These are phyloP conservation scores for Linnaemya vulpina DNA, from an alignment of 2,888 invertebrate species.

Conservation along the genomic window DNA sequence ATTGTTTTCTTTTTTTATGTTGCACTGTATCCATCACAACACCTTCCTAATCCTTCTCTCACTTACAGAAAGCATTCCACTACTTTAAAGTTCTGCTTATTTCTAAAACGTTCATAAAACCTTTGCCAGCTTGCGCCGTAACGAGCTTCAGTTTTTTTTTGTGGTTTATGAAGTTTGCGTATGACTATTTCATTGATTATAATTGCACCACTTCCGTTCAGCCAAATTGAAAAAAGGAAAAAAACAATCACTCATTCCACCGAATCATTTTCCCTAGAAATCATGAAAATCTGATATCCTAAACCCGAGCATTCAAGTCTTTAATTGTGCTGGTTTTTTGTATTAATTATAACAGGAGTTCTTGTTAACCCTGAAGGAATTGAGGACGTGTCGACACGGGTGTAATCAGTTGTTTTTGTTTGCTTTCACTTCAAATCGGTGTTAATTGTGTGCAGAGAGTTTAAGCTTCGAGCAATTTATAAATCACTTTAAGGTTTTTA, in stretches of 20 bases:
- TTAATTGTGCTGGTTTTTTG: not conserved
- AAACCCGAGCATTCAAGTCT: not conserved
- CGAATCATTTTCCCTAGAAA: not conserved
- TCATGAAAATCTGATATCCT: not conserved
- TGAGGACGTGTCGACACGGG: not conserved
- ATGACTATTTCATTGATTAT: conserved; percentile 16
- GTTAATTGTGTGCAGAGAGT: conserved; percentile 54
- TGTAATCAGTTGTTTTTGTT: conserved; percentile 1
- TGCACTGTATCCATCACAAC: no score
- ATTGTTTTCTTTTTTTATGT: no score
- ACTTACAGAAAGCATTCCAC: not conserved
- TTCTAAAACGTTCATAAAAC: not conserved
- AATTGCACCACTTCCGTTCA: not conserved
- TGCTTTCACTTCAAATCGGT: conserved; percentile 54
- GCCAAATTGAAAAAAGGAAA: not conserved
- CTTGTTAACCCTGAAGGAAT: conserved; percentile 5
- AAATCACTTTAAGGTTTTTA: conserved; percentile 37
- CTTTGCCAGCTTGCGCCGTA: not conserved
- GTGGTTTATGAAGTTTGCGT: conserved; percentile 6
- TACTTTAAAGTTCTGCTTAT: not conserved
- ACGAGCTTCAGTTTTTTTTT: conserved; percentile 1
- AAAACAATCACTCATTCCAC: not conserved
- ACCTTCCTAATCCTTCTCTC: no score
- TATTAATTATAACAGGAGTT: not conserved
- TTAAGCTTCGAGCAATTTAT: conserved; percentile 45